A percentile compares a stretch with the other conserved stretches of the same genome.
These are phyloP conservation scores for Craterocephalus amniculus DNA, from an alignment of 2,797 vertebrate species.

Conservation along the genomic window DNA sequence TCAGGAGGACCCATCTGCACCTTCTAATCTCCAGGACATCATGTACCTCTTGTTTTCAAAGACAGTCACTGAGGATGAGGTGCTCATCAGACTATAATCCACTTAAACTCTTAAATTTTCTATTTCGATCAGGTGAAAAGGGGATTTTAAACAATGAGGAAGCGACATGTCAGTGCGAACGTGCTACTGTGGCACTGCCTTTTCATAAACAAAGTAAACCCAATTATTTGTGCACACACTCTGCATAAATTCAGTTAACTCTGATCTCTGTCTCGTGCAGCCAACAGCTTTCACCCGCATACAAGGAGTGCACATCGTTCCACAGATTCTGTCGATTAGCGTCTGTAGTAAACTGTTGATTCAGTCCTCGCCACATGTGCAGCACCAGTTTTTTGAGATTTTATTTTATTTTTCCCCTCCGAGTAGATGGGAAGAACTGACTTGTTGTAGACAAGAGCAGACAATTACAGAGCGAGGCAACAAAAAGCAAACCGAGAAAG, in stretches of 20 bases:
- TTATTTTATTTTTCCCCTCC: not conserved
- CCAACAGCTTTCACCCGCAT: conserved; percentile 19
- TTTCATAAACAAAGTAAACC: conserved; percentile 17
- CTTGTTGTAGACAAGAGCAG: conserved; percentile 5
- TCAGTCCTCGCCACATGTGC: conserved; percentile 32
- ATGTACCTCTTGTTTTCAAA: not conserved
- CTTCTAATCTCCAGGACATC: not conserved
- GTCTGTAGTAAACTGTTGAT: conserved; percentile 26
- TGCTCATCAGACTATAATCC: conserved; percentile 12
- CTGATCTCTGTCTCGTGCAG: conserved; percentile 24
- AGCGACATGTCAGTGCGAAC: conserved; percentile 2
- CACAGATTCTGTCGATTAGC: conserved; percentile 47
- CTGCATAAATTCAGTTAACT: not conserved
- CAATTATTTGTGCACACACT: not conserved
- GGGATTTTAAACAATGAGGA: conserved; percentile 26
- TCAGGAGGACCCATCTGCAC: no score
- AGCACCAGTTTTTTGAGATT: not conserved
- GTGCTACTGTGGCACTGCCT: conserved; percentile 9
- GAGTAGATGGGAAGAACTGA: not conserved
- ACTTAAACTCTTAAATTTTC: conserved; percentile 22
- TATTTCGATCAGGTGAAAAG: no score
- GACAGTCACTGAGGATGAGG: conserved; percentile 25
- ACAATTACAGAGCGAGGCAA: conserved; percentile 32
- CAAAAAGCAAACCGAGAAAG: conserved; percentile 22
- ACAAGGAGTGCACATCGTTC: conserved; percentile 25